A percentile compares a stretch with the other conserved stretches of the same genome.
phyloP scores from a whole-genome alignment of 2,888 invertebrate genomes.

The Amblyteles armatorius region DNA sequence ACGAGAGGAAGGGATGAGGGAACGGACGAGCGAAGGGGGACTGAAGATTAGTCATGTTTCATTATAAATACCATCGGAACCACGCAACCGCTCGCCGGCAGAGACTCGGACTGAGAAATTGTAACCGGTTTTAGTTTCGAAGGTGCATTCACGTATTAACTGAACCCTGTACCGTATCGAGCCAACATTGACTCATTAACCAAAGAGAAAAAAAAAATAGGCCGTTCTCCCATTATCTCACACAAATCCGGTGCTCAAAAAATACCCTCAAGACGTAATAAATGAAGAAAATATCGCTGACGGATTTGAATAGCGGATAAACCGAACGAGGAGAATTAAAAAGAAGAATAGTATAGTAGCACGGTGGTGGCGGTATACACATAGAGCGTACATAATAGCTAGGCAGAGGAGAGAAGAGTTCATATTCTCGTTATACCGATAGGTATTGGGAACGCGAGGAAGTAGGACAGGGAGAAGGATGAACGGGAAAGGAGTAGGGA shows the following conservation, averaged over 20 bases:
- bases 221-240: background rate
- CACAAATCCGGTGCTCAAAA: background rate
- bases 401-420: constrained; percentile 56
- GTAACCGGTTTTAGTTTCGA: constrained; percentile 61
- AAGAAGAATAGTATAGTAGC: background rate
- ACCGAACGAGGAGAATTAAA: constrained; percentile 23
- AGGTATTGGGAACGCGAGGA: constrained; percentile 70
- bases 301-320: constrained; percentile 37
- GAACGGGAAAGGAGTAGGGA: constrained; percentile 60
- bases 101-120: constrained; percentile 32
- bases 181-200: constrained; percentile 15
- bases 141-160: constrained; percentile 54
- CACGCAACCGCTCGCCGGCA: constrained; percentile 53
- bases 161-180: constrained; percentile 43
- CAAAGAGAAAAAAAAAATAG: background rate
- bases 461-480: constrained; percentile 71
- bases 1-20: constrained; percentile 50
- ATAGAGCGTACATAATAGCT: constrained; percentile 33
- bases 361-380: constrained; percentile 22
- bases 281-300: constrained; percentile 42
- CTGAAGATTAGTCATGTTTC: constrained; percentile 75
- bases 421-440: constrained; percentile 66
- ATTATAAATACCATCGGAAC: constrained; percentile 72
- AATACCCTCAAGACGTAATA: background rate
- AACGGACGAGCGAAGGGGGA: constrained; percentile 44